Conservation (phyloP, 2,888 invertebrate genomes). For the Leptura quadrifasciata region DNA sequence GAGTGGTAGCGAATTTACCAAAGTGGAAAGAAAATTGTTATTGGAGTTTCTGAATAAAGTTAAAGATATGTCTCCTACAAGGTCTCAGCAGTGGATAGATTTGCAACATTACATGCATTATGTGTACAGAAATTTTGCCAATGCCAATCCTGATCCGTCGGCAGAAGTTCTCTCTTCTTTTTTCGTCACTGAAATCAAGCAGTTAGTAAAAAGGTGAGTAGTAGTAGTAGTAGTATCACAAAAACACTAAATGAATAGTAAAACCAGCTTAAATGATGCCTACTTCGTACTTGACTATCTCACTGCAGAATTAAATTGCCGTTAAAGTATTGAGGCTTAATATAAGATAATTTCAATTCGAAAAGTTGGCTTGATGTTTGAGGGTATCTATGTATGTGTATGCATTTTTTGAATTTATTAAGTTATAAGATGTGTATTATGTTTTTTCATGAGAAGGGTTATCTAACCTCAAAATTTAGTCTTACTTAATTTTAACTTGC, state of each 20-base stretch:
- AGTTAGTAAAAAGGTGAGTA: conserved; percentile 65
- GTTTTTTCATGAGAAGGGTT: background rate
- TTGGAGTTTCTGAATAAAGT: conserved; percentile 63
- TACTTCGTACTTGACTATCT: background rate
- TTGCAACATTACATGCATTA: conserved; percentile 70
- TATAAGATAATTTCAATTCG: background rate
- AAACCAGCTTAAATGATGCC: background rate
- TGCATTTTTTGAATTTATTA: background rate
- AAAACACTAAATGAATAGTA: background rate
- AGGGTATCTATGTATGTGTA: too few species aligned
- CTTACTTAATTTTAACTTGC: conserved; percentile 17
- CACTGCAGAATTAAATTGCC: background rate
- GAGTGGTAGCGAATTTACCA: conserved; percentile 55
- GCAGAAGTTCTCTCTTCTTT: conserved; percentile 65
- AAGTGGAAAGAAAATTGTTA: conserved; percentile 58
- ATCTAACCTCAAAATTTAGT: background rate
- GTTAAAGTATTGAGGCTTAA: background rate
- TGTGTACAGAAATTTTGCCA: conserved; percentile 69
- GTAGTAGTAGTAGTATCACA: background rate
- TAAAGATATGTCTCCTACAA: conserved; percentile 62
- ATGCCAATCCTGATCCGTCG: conserved; percentile 63
- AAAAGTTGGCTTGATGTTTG: background rate
- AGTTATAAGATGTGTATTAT: too few species aligned
- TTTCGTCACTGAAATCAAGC: conserved; percentile 67
- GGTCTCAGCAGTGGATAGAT: conserved; percentile 66